phyloP scores from a whole-genome alignment of 1,140 invertebrate genomes.

The Drosophila novamexicana region DNA sequence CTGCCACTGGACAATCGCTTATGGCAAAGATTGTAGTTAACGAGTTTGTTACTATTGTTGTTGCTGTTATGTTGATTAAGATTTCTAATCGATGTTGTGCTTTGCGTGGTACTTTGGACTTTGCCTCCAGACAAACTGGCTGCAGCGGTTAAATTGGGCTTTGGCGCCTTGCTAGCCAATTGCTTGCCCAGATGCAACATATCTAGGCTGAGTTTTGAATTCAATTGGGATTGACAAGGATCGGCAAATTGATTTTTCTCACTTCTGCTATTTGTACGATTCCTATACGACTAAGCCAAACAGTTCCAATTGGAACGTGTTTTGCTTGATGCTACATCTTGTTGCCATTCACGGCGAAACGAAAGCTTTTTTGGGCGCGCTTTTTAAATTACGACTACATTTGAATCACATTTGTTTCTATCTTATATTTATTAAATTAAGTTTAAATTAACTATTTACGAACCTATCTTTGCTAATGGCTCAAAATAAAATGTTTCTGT shows the following conservation, averaged over 20 bases:
- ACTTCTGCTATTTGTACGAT: neutral
- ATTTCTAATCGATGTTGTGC: constrained; percentile 41
- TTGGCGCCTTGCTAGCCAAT: constrained; percentile 35
- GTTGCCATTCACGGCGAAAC: constrained; percentile 39
- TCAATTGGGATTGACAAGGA: neutral
- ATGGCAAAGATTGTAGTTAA: constrained; percentile 65
- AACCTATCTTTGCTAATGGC: no score
- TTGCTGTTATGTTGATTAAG: constrained; percentile 40
- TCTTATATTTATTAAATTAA: neutral
- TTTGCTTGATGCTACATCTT: constrained; percentile 31
- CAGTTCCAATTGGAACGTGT: constrained; percentile 15
- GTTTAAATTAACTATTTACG: no score
- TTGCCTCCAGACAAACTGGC: constrained; percentile 46
- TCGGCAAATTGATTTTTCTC: constrained; percentile 56
- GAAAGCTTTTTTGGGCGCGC: constrained; percentile 38
- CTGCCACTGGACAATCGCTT: constrained; percentile 63
- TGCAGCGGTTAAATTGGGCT: constrained; percentile 20
- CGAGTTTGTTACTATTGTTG: constrained; percentile 29
- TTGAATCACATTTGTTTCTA: neutral
- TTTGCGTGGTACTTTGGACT: constrained; percentile 59
- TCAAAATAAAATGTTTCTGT: no score
- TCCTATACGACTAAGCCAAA: neutral
- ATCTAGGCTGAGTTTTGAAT: neutral
- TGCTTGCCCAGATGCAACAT: constrained; percentile 56
- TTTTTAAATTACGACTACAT: neutral